Evolutionary conservation across 2,888 invertebrate species (phyloP), one percentile per base, ranked within the genome.

Genomic region (Alentia gelatinosa): DNA sequence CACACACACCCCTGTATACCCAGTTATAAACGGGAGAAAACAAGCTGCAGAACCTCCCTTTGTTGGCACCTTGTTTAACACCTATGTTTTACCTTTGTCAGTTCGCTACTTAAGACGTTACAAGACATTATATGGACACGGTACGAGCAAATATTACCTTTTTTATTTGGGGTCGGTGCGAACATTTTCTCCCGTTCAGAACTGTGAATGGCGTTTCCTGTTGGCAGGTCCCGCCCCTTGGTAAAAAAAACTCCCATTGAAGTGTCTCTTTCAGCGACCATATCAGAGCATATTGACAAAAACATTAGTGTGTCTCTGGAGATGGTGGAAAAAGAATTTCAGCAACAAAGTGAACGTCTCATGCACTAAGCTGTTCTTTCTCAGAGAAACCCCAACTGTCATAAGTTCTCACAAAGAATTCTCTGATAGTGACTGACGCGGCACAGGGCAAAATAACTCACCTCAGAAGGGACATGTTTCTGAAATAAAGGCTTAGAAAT

Each of bases 31-130:
- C 30, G 68, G 68, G 68, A 19, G 12, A 30, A 12, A 26, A 26
- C 1, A 26, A 68, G 68, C 56, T n/a, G 19, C 56, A 19, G 23
- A 56, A 19, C 56, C 0, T 23, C 79, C 79, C 79, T 79, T 79
- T 79, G 79, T 79, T 19, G 9, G 9, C 35, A 35, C 79, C 79
- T 7, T 79, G 79, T 79, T 79, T 35, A 79, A 39, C 79, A 79
- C 79, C 79, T 39, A 79, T 79, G 39, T 79, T 79, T 79, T 79
- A 79, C 37, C 37, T 39, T 79, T 79, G 79, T 79, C 79, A 79
- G 39, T 39, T 79, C 39, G 79, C 39, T 79, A 79, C 79, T 79
- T 79, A 79, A 39, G 37, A 39, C 79, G 79, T 79, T 79, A 79
- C 79, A 79, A 35, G 37, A 79, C 79, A 35, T 35, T 79, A 79